phyloP scores from a whole-genome alignment of 2,888 invertebrate genomes.

The Drosophila dives region DNA sequence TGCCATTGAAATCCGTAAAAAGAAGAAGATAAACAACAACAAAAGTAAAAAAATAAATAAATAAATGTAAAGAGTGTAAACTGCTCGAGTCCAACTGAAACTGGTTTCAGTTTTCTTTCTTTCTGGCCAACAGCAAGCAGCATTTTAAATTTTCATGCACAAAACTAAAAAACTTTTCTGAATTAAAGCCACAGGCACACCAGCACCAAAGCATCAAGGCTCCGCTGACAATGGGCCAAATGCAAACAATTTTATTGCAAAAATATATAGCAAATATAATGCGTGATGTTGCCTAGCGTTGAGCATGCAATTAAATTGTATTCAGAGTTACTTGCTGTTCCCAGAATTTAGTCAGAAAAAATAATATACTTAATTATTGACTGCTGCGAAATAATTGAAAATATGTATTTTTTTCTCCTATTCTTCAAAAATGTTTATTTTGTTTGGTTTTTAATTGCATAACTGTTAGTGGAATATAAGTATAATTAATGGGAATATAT shows the following conservation, averaged over 20 bases:
- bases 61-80: conserved; percentile 60
- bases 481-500: neutral
- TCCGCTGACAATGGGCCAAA: conserved; percentile 38
- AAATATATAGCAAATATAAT: conserved; percentile 27
- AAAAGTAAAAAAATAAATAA: conserved; percentile 17
- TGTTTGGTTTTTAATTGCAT: neutral
- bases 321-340: neutral
- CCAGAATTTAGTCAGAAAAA: neutral
- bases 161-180: conserved; percentile 67
- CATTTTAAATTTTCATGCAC: conserved; percentile 71
- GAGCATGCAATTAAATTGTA: conserved; percentile 33
- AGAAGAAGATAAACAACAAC: conserved; percentile 27
- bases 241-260: conserved; percentile 36
- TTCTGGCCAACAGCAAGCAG: conserved; percentile 36
- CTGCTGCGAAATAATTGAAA: neutral
- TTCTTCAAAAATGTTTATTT: neutral
- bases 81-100: conserved; percentile 45
- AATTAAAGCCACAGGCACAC: conserved; percentile 40
- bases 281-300: conserved; percentile 13
- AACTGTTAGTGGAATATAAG: neutral
- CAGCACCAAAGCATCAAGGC: conserved; percentile 3
- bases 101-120: conserved; percentile 71
- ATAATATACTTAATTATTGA: neutral
- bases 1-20: conserved; percentile 74
- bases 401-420: neutral